Percentiles rank a stretch among this genome's conserved stretches.
Conservation (phyloP, 2,797 vertebrate species). For the Anabas testudineus region DNA sequence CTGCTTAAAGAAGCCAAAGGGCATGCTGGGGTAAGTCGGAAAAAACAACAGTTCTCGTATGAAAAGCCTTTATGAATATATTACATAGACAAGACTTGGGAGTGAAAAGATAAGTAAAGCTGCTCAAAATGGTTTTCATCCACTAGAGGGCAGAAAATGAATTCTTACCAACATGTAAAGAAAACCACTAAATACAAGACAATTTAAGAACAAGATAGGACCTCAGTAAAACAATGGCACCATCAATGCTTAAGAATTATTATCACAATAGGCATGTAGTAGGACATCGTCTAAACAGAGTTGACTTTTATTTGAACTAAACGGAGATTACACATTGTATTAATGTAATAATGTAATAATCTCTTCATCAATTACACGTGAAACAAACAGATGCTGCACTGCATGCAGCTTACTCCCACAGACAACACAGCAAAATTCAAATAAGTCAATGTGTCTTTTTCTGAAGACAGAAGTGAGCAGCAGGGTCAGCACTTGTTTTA, state of each 20-base stretch:
- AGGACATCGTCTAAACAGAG: too few relatives aligned
- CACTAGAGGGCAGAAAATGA: slow-evolving; percentile 15
- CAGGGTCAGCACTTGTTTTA: slow-evolving; percentile 35
- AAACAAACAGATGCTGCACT: too few relatives aligned
- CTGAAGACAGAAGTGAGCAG: not conserved
- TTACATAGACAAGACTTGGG: not conserved
- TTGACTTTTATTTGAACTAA: not conserved
- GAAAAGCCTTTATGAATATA: too few relatives aligned
- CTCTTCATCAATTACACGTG: too few relatives aligned
- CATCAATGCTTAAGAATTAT: too few relatives aligned
- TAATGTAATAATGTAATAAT: too few relatives aligned
- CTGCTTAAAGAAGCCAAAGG: slow-evolving; percentile 26
- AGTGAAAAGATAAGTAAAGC: not conserved
- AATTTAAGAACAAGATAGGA: too few relatives aligned
- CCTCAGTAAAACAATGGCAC: too few relatives aligned
- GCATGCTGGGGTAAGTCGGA: not conserved
- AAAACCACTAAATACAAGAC: too few relatives aligned
- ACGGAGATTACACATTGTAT: not conserved
- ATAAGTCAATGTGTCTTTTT: slow-evolving; percentile 16
- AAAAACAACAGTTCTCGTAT: too few relatives aligned
- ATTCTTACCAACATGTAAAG: too few relatives aligned
- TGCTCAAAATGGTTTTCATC: not conserved
- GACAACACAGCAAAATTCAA: slow-evolving; percentile 25
- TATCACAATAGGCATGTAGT: too few relatives aligned
- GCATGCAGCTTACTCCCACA: not conserved